A percentile compares a stretch with the other conserved stretches of the same genome.
phyloP scores from a whole-genome alignment of 2,888 invertebrate genomes.

The Leptothorax acervorum region DNA sequence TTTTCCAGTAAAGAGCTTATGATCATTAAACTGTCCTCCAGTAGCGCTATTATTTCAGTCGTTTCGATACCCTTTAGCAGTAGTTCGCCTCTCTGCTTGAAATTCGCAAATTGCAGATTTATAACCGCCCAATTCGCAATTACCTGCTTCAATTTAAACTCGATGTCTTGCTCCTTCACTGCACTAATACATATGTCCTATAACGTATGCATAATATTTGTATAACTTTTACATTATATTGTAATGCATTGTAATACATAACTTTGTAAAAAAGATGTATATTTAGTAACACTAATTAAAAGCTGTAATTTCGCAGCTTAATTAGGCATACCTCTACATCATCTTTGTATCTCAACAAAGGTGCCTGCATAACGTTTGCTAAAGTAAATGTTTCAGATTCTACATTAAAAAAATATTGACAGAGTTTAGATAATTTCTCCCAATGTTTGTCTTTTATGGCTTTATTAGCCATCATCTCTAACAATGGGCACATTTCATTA shows the following conservation, averaged over 20 bases:
- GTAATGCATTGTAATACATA: neutral
- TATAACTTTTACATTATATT: neutral
- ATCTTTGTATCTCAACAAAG: conserved; percentile 92
- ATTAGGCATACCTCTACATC: conserved; percentile 91
- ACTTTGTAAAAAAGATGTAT: neutral
- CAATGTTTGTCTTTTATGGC: conserved; percentile 94
- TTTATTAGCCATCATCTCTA: conserved; percentile 95
- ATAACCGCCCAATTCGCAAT: conserved; percentile 93
- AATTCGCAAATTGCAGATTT: conserved; percentile 90
- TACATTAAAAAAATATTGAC: conserved; percentile 91
- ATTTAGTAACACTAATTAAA: neutral
- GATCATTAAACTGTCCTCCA: conserved; percentile 95
- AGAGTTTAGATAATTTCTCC: conserved; percentile 88
- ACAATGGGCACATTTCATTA: conserved; percentile 93
- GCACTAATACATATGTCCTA: conserved; percentile 96
- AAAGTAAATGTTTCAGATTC: conserved; percentile 93
- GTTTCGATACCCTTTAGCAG: conserved; percentile 92
- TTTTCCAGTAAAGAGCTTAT: conserved; percentile 94
- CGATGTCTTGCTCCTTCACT: conserved; percentile 96
- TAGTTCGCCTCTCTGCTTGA: conserved; percentile 94
- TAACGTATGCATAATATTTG: conserved; percentile 6
- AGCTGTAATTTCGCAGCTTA: neutral
- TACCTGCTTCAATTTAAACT: conserved; percentile 94
- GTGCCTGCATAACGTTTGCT: conserved; percentile 94
- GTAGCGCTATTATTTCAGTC: conserved; percentile 90